These are phyloP conservation scores for Anastrepha ludens DNA, from an alignment of 1,140 invertebrate species.

Conservation along the genomic window DNA sequence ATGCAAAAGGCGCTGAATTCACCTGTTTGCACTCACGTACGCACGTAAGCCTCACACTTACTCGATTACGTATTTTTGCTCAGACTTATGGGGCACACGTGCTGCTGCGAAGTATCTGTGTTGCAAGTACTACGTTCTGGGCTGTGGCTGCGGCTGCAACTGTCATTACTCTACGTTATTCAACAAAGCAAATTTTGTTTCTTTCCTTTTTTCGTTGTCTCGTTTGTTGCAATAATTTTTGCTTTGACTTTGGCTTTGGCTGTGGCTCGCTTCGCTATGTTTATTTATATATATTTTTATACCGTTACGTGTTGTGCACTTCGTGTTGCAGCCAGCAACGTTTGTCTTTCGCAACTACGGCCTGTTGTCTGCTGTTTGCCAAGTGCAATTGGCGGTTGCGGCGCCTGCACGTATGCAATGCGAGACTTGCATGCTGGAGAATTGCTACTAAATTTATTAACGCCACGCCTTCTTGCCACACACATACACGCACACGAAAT, in stretches of 20 bases:
- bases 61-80: conserved; percentile 1
- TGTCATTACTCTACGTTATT: conserved; percentile 6
- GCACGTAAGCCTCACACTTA: conserved; percentile 8
- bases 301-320: neutral
- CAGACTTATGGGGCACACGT: neutral
- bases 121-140: neutral
- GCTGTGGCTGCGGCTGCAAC: conserved; percentile 1
- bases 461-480: conserved; percentile 19
- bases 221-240: conserved; percentile 22
- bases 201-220: neutral
- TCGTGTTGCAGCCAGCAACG: neutral
- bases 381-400: neutral
- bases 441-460: conserved; percentile 28
- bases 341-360: conserved; percentile 8
- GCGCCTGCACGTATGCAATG: conserved; percentile 30
- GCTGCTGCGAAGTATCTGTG: neutral
- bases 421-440: neutral
- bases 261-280: neutral
- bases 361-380: conserved; percentile 4
- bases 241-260: conserved; percentile 31
- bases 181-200: neutral
- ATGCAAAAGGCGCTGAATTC: neutral
- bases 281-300: conserved; percentile 48
- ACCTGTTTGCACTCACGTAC: conserved; percentile 42
- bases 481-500: neutral